Percentiles rank a stretch among this genome's conserved stretches.
Conservation (phyloP, 2,888 invertebrate genomes). For the Apamea epomidion region DNA sequence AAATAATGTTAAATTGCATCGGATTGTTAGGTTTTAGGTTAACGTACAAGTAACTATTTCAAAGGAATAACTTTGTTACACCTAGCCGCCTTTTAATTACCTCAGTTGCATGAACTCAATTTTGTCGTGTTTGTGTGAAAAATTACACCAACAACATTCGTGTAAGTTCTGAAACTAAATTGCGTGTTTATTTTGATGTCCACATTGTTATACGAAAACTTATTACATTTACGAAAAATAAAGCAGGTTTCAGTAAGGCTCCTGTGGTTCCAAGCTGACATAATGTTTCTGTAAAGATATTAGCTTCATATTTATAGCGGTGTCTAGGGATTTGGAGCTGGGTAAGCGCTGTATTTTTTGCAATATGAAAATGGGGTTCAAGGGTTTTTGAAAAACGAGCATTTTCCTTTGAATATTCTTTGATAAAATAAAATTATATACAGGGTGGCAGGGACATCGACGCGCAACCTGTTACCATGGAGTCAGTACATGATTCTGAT, state of each 20-base stretch:
- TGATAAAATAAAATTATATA: background rate
- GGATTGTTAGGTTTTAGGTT: background rate
- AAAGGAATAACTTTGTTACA: slow-evolving; percentile 27
- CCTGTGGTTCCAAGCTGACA: slow-evolving; percentile 43
- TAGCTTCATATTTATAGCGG: slow-evolving; percentile 56
- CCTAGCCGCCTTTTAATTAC: slow-evolving; percentile 29
- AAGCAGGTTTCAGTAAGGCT: slow-evolving; percentile 43
- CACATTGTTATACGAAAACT: slow-evolving; percentile 42
- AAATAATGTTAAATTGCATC: background rate
- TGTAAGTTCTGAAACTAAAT: slow-evolving; percentile 36
- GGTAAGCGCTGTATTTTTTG: slow-evolving; percentile 39
- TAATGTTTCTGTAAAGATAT: slow-evolving; percentile 54
- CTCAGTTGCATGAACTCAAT: slow-evolving; percentile 44
- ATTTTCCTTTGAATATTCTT: slow-evolving; percentile 12
- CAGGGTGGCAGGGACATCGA: background rate
- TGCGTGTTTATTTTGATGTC: slow-evolving; percentile 42
- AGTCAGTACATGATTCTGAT: background rate
- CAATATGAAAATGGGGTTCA: slow-evolving; percentile 42
- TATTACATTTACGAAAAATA: slow-evolving; percentile 45
- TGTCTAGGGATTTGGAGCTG: slow-evolving; percentile 37
- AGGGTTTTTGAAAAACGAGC: slow-evolving; percentile 16
- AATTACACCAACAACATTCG: slow-evolving; percentile 29
- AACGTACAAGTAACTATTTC: slow-evolving; percentile 9
- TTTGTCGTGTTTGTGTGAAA: slow-evolving; percentile 41
- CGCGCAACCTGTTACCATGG: background rate